Evolutionary conservation across 2,888 invertebrate species (phyloP), one percentile per base, ranked within the genome.

Genomic region (Hyalella azteca): DNA sequence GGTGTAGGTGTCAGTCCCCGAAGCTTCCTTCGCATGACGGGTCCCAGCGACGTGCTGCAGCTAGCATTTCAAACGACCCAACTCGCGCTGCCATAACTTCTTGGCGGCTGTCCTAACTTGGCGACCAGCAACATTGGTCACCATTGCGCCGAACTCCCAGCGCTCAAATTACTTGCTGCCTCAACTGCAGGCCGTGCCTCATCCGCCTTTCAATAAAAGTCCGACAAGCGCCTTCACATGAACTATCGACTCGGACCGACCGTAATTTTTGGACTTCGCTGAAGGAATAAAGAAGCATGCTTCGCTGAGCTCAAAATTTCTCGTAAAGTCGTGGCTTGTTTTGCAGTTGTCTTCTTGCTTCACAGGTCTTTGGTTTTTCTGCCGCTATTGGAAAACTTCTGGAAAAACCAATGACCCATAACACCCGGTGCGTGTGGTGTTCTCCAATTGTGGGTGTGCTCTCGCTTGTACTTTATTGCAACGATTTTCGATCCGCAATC

Each of bases 1-100:
- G n/a, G n/a, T n/a, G n/a, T n/a, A n/a, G n/a, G n/a, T n/a, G n/a
- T n/a, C n/a, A n/a, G n/a, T n/a, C n/a, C n/a, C n/a, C n/a, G n/a
- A n/a, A n/a, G n/a, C n/a, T n/a, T n/a, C n/a, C n/a, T n/a, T n/a
- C n/a, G n/a, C n/a, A n/a, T n/a, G n/a, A n/a, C n/a, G n/a, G n/a
- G n/a, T n/a, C n/a, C n/a, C n/a, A n/a, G n/a, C n/a, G n/a, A n/a
- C n/a, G n/a, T n/a, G n/a, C n/a, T n/a, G n/a, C n/a, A n/a, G n/a
- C n/a, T n/a, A n/a, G 66, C 66, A 66, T 39, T 36, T 66, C 66
- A 66, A 66, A 36, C 66, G 13, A 36, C 66, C 13, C 32, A 36
- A 32, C 66, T 66, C 15, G 19, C 66, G 66, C 66, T 36, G 66
- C 66, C 66, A 66, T 66, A 66, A 66, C 66, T 66, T 66, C 45